Evolutionary conservation across 2,797 vertebrate species (phyloP).

Genomic region (Poecilia wingei): DNA sequence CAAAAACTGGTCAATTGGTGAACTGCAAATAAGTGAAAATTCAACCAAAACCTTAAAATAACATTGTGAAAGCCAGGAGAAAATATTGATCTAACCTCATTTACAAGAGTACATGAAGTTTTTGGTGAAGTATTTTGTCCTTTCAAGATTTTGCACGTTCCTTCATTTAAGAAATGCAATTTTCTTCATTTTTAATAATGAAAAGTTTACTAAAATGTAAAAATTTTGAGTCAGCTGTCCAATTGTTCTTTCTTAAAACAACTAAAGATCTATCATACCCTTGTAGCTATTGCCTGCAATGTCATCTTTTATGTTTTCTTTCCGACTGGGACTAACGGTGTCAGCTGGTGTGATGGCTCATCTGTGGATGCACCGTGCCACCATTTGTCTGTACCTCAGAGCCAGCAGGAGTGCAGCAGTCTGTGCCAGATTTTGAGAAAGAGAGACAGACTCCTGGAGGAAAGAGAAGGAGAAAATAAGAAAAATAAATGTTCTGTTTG

Average conservation of each 20-base stretch:
- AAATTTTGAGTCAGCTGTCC: constrained; percentile 12
- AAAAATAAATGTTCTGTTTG: constrained; percentile 36
- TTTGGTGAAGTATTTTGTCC: background rate
- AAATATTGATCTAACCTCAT: background rate
- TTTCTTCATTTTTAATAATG: constrained; percentile 1
- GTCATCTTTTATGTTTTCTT: constrained; percentile 59
- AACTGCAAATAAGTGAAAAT: background rate
- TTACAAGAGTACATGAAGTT: background rate
- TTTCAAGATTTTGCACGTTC: background rate
- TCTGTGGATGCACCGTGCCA: constrained; percentile 60
- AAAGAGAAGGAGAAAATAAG: background rate
- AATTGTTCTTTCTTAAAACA: constrained; percentile 14
- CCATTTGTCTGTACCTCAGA: constrained; percentile 74
- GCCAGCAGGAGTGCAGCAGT: constrained; percentile 65
- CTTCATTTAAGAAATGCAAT: background rate
- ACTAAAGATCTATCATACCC: constrained; percentile 23
- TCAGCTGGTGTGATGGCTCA: constrained; percentile 70
- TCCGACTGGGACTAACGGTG: constrained; percentile 66
- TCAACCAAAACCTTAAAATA: background rate
- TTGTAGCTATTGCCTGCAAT: constrained; percentile 52
- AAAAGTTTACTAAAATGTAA: constrained; percentile 13
- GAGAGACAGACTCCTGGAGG: constrained; percentile 29
- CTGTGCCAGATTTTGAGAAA: constrained; percentile 60
- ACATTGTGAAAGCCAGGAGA: background rate
- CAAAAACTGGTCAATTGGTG: background rate